Evolutionary conservation across 2,113 vertebrate species (phyloP).

Genomic region (Pelobates fuscus): DNA sequence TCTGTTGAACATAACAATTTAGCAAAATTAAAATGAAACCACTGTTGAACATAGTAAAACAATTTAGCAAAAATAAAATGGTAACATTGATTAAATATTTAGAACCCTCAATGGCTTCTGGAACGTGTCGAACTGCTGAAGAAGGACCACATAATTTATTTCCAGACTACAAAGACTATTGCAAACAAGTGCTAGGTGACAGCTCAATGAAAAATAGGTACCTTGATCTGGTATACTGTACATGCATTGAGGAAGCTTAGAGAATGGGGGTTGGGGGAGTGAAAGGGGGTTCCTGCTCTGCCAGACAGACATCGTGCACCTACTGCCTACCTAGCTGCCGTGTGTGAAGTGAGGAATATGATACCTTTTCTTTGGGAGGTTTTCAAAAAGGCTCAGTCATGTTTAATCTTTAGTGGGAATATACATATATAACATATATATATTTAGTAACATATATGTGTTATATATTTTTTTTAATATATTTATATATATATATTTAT

Average conservation of each 20-base stretch:
- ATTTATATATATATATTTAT: slow-evolving; percentile 55
- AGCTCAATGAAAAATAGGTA: not conserved
- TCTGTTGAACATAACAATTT: not conserved
- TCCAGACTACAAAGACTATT: not conserved
- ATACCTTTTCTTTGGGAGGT: slow-evolving; percentile 14
- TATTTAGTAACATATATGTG: slow-evolving; percentile 34
- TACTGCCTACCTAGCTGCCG: slow-evolving; percentile 29
- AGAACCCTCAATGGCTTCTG: slow-evolving; percentile 16
- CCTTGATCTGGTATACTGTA: slow-evolving; percentile 1
- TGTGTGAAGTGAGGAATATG: slow-evolving; percentile 21
- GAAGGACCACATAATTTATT: not conserved
- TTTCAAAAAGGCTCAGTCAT: slow-evolving; percentile 54
- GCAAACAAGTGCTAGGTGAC: not conserved
- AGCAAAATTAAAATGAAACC: not conserved
- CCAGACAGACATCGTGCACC: slow-evolving; percentile 53
- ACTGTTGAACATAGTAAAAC: slow-evolving; percentile 8
- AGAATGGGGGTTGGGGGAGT: too few relatives aligned
- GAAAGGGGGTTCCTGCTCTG: slow-evolving; percentile 7
- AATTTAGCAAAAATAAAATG: slow-evolving; percentile 11
- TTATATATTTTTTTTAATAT: slow-evolving; percentile 61
- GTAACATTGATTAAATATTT: slow-evolving; percentile 38
- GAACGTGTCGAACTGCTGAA: not conserved
- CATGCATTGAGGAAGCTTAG: slow-evolving; percentile 9
- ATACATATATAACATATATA: slow-evolving; percentile 54
- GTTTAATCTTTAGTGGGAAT: slow-evolving; percentile 71